These are phyloP conservation scores for Merodon equestris DNA, from an alignment of 2,888 invertebrate species.

Conservation along the genomic window DNA sequence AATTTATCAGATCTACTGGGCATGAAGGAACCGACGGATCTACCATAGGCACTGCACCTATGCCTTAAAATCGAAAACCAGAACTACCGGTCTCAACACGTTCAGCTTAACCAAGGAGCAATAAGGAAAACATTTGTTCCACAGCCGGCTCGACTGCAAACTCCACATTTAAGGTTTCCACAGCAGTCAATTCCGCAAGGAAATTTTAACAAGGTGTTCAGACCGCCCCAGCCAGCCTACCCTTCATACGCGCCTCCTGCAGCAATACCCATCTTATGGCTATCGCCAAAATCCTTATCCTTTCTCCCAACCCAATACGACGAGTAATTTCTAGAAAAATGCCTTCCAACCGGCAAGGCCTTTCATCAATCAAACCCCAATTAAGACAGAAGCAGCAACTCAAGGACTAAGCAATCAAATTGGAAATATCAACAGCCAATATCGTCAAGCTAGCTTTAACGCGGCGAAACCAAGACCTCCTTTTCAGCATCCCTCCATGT, in stretches of 20 bases:
- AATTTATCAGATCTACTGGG: conserved; percentile 57
- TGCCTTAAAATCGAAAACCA: conserved; percentile 52
- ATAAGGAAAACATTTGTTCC: not conserved
- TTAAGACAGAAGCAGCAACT: conserved; percentile 1
- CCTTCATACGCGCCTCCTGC: not conserved
- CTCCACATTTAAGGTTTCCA: not conserved
- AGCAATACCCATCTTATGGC: not conserved
- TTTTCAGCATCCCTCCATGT: too few relatives aligned
- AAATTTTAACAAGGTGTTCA: not conserved
- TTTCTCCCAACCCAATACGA: not conserved
- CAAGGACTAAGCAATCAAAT: conserved; percentile 11
- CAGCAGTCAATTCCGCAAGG: not conserved
- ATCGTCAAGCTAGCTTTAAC: conserved; percentile 1
- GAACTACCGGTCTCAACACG: not conserved
- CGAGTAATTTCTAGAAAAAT: not conserved
- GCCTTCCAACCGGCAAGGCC: not conserved
- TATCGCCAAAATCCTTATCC: too few relatives aligned
- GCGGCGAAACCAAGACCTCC: not conserved
- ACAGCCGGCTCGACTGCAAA: not conserved
- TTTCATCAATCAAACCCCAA: not conserved
- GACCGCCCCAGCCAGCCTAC: not conserved
- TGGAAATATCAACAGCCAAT: conserved; percentile 4
- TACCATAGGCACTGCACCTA: conserved; percentile 62
- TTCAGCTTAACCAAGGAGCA: conserved; percentile 2
- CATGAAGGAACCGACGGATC: conserved; percentile 62